Evolutionary conservation across 2,888 invertebrate species (phyloP).

Genomic region (Scrobipalpa atriplicella): DNA sequence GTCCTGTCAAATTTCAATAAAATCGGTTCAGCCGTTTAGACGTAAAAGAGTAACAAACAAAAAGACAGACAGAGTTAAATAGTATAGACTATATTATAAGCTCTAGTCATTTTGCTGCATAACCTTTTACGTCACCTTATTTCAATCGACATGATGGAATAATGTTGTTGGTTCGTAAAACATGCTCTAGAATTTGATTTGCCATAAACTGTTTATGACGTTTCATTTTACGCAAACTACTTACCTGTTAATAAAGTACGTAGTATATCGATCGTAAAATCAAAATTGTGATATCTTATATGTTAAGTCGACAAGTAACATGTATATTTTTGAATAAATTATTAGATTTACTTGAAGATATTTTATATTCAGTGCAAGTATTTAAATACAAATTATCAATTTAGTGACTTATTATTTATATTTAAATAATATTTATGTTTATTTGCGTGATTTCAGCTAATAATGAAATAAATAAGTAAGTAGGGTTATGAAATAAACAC

Average conservation of each 20-base stretch:
- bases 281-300: neutral
- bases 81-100: neutral
- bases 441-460: too few relatives aligned
- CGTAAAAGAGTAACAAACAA: too few relatives aligned
- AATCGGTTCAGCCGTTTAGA: too few relatives aligned
- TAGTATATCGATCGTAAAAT: neutral
- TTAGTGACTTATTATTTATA: too few relatives aligned
- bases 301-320: neutral
- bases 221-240: slow-evolving; percentile 6
- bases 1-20: too few relatives aligned
- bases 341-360: too few relatives aligned
- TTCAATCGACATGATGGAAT: neutral
- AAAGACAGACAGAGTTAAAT: neutral
- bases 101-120: neutral
- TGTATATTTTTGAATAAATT: neutral
- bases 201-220: slow-evolving; percentile 1
- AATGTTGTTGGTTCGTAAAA: neutral
- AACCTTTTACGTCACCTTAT: neutral
- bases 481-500: too few relatives aligned
- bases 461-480: too few relatives aligned
- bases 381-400: neutral
- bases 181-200: slow-evolving; percentile 12
- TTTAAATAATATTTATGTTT: too few relatives aligned
- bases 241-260: neutral
- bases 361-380: too few relatives aligned